Conservation (phyloP, 1,140 invertebrate species). For the Drosophila novamexicana region DNA sequence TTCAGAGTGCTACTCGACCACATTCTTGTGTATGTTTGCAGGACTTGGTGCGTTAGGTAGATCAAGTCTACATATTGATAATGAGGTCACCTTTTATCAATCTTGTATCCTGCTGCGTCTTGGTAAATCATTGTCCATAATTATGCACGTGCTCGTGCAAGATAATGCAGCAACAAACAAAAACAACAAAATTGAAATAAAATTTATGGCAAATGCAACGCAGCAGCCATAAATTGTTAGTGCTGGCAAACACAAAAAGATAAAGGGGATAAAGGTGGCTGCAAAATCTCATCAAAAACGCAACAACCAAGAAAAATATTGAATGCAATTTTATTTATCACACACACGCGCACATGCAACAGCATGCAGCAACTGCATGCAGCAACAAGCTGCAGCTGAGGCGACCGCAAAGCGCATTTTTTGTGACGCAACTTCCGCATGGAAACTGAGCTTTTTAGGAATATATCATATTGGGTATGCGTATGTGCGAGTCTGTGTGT, state of each 20-base stretch:
- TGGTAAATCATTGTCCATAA: constrained; percentile 53
- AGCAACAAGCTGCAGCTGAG: constrained; percentile 18
- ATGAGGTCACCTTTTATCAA: too few relatives aligned
- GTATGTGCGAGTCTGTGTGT: constrained; percentile 52
- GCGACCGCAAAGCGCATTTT: constrained; percentile 41
- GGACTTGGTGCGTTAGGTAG: too few relatives aligned
- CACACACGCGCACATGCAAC: constrained; percentile 36
- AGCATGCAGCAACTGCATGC: constrained; percentile 29
- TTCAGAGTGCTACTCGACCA: too few relatives aligned
- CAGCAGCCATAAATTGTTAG: constrained; percentile 69
- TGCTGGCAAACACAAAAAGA: constrained; percentile 59
- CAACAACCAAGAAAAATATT: constrained; percentile 68
- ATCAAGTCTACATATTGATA: too few relatives aligned
- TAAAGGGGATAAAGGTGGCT: constrained; percentile 5
- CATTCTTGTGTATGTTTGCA: too few relatives aligned
- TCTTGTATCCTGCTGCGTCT: too few relatives aligned
- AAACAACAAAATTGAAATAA: constrained; percentile 35
- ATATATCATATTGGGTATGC: constrained; percentile 65
- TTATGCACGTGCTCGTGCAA: constrained; percentile 55
- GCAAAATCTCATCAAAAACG: constrained; percentile 72
- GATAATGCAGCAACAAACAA: constrained; percentile 48
- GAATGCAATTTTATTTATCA: constrained; percentile 79
- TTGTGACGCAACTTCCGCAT: constrained; percentile 13
- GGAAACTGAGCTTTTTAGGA: constrained; percentile 53
- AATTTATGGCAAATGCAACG: constrained; percentile 64